Base-by-base conservation (phyloP, 2,888 invertebrate genomes). In the Phrixothrix hirtus region DNA sequence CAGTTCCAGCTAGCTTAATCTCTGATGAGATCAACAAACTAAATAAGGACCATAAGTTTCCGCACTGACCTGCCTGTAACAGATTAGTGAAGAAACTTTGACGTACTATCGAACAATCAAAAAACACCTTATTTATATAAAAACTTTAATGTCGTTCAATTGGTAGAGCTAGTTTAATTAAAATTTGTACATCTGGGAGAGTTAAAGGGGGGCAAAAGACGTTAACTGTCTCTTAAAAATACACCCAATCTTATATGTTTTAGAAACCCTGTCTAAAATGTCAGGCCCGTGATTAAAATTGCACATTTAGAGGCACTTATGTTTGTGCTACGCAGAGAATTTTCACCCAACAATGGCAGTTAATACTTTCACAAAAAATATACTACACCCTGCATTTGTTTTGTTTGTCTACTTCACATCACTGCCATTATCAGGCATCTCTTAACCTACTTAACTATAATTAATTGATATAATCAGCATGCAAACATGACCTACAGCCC, bases 1-100 rank as follows among this genome's bases (percentile, higher is more conserved):
- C 76, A 76, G 76, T 76, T 72, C 76, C 73, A 73, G 75, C 76
- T 75, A 76, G 76, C 75, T 71, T 70, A 65, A 69, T 71, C 73
- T 72, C 72, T 64, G 43, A 64, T 60, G 73, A 74, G 73, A 73
- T 73, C 70, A 64, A 64, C 68, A 61, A 67, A 69, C 68, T 67
- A 67, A 65, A 65, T 63, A 69, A 61, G 68, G 66, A 64, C 63
- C 67, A 66, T 62, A 68, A 63, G 65, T 63, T 65, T 68, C 65
- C 64, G 67, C 59, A 60, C 42, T 48, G 15, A 34, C 46, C 32
- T 29, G 17, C 46, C 44, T 12, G n/a, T 29, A 34, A 32, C 26
- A 21, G 47, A 46, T 45, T 35, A 58, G 55, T 56, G 54, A 53
- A 48, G 55, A 54, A 62, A 64, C 63, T 59, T 62, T 63, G 61